Conservation (phyloP, 2,888 invertebrate genomes). For the Phalera bucephala region DNA sequence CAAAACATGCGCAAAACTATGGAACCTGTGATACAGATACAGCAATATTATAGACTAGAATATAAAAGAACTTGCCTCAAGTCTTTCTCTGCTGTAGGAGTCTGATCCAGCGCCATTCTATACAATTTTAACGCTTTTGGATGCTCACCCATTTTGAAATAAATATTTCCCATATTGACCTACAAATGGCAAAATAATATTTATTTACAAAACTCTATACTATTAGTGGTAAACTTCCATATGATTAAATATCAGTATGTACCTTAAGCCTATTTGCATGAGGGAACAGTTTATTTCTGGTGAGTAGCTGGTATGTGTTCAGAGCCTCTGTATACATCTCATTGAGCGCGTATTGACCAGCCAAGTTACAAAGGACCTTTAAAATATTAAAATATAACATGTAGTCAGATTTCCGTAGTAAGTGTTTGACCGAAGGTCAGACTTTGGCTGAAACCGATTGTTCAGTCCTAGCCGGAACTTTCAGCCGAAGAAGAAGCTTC, state of each 20-base stretch:
- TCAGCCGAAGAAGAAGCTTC: no score
- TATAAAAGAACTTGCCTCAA: conserved; percentile 84
- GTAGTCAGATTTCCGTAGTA: no score
- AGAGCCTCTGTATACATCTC: conserved; percentile 98
- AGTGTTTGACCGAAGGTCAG: no score
- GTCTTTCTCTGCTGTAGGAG: conserved; percentile 95
- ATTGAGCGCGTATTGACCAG: conserved; percentile 96
- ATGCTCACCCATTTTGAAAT: conserved; percentile 96
- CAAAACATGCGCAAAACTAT: no score
- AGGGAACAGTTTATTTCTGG: conserved; percentile 95
- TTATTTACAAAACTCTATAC: background rate
- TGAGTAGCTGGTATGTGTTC: conserved; percentile 97
- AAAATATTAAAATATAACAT: no score
- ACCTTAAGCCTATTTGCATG: conserved; percentile 97
- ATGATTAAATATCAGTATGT: no score
- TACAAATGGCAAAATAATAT: conserved; percentile 21
- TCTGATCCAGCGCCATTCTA: conserved; percentile 99
- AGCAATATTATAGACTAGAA: no score
- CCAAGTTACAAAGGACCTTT: conserved; percentile 97
- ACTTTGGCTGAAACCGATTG: no score
- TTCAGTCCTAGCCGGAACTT: no score
- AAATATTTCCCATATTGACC: conserved; percentile 98
- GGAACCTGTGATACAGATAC: no score
- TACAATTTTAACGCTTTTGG: conserved; percentile 98
- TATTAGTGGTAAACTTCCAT: no score